phyloP scores from a whole-genome alignment of 2,888 invertebrate species.

The Lasiommata megera region DNA sequence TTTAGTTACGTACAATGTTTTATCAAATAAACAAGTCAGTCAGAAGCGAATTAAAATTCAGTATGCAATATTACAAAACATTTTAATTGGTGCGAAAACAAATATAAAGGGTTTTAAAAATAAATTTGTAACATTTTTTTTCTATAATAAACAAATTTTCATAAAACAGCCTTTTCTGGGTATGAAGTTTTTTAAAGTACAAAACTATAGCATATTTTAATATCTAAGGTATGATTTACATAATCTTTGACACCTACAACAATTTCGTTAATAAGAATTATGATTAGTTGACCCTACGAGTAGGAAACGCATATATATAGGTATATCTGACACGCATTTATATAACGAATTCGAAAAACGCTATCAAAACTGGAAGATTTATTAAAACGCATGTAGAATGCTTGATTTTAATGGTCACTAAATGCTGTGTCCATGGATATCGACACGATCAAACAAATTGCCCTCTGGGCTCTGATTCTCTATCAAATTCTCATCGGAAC shows the following conservation, averaged over 20 bases:
- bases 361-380: too few species aligned
- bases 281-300: neutral
- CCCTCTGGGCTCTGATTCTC: too few species aligned
- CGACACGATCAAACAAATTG: too few species aligned
- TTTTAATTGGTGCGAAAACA: neutral
- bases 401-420: too few species aligned
- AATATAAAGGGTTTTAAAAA: neutral
- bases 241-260: slow-evolving; percentile 8
- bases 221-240: slow-evolving; percentile 10
- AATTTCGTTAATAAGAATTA: slow-evolving; percentile 6
- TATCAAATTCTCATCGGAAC: too few species aligned
- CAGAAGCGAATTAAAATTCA: neutral
- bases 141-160: neutral
- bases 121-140: slow-evolving; percentile 2
- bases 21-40: neutral
- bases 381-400: too few species aligned
- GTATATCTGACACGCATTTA: neutral
- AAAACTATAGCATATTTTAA: slow-evolving; percentile 10
- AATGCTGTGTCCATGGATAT: too few species aligned
- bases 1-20: neutral
- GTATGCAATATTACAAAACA: neutral
- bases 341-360: neutral
- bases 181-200: neutral
- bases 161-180: slow-evolving; percentile 9
- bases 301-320: neutral